These are phyloP conservation scores for Pteropus rufus DNA, from an alignment of 2,797 vertebrate genomes.

Conservation along the genomic window DNA sequence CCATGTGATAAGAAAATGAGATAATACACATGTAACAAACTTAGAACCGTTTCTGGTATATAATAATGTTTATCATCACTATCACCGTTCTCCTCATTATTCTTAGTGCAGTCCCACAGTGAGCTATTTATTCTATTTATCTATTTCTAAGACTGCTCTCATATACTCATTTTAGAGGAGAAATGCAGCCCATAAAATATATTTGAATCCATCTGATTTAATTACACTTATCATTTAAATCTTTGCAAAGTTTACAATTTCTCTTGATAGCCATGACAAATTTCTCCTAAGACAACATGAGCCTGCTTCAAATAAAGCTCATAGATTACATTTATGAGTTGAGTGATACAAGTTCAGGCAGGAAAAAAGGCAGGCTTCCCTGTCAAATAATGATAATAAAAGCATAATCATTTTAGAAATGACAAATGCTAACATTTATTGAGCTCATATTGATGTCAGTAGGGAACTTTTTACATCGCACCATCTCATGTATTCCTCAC, in stretches of 20 bases:
- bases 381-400: neutral
- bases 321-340: neutral
- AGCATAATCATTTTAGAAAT: neutral
- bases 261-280: neutral
- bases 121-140: neutral
- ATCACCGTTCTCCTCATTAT: neutral
- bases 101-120: neutral
- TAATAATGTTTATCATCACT: neutral
- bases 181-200: neutral
- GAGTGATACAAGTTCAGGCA: neutral
- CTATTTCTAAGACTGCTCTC: neutral
- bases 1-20: neutral
- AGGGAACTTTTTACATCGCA: rapidly evolving
- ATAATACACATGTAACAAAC: neutral
- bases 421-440: neutral
- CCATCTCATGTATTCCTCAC: neutral
- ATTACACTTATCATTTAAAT: neutral
- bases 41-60: neutral
- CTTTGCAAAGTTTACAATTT: neutral
- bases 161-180: neutral
- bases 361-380: neutral
- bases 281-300: neutral
- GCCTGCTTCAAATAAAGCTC: neutral
- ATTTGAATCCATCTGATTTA: neutral
- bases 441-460: neutral